Evolutionary conservation across 2,888 invertebrate genomes (phyloP).

Genomic region (Doris montereyensis): DNA sequence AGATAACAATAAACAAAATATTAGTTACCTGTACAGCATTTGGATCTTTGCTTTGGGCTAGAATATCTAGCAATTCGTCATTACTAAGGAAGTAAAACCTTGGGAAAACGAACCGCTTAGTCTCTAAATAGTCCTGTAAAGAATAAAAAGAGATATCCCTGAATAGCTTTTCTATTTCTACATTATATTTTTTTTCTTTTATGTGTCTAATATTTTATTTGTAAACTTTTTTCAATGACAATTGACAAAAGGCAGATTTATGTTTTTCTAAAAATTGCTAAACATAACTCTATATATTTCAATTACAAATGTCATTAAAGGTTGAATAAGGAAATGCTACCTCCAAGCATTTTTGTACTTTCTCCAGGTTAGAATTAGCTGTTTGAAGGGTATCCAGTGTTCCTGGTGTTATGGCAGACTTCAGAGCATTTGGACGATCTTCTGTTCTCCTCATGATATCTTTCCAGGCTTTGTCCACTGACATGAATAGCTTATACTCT

Average conservation of each 20-base stretch:
- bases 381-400: constrained; percentile 70
- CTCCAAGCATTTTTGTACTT: constrained; percentile 72
- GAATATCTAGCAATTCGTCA: constrained; percentile 72
- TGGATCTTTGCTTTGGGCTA: constrained; percentile 72
- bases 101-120: constrained; percentile 72
- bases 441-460: constrained; percentile 71
- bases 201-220: background rate
- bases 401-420: constrained; percentile 70
- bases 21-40: constrained; percentile 72
- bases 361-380: constrained; percentile 70
- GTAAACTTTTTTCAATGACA: no score
- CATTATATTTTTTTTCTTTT: no score
- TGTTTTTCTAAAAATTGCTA: no score
- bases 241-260: no score
- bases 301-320: no score
- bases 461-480: constrained; percentile 72
- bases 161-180: background rate
- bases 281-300: no score
- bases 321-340: no score
- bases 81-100: constrained; percentile 73
- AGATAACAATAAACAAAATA: no score
- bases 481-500: constrained; percentile 69
- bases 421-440: constrained; percentile 71
- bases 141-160: background rate
- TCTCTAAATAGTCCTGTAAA: constrained; percentile 71